A percentile compares a stretch with the other conserved stretches of the same genome.
phyloP scores from a whole-genome alignment of 2,888 invertebrate genomes.

The Arctia plantaginis region DNA sequence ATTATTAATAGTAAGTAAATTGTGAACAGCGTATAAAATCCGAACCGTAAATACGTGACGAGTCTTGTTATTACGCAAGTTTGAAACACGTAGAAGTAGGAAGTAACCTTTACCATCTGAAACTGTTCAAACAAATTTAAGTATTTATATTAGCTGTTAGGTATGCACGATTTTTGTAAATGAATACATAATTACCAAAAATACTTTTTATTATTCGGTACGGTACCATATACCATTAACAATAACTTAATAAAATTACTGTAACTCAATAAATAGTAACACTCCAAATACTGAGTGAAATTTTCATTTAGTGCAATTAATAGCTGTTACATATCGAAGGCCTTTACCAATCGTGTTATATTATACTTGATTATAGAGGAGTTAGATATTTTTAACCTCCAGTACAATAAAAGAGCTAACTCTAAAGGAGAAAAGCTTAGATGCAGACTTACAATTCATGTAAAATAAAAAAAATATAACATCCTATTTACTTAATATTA shows the following conservation, averaged over 20 bases:
- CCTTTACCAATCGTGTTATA: not conserved
- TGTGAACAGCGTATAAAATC: constrained; percentile 63
- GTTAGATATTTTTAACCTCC: not conserved
- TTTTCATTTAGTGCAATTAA: constrained; percentile 8
- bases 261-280: constrained; percentile 33
- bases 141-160: constrained; percentile 73
- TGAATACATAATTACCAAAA: constrained; percentile 53
- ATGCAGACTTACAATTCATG: not conserved
- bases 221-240: constrained; percentile 53
- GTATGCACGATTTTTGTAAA: constrained; percentile 74
- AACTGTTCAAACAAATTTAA: constrained; percentile 78
- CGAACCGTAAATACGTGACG: constrained; percentile 69
- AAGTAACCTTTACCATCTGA: constrained; percentile 82
- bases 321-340: constrained; percentile 9
- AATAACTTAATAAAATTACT: constrained; percentile 38
- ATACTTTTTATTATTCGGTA: constrained; percentile 46
- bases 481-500: not conserved
- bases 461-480: not conserved
- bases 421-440: not conserved
- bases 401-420: not conserved
- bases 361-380: not conserved
- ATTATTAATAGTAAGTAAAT: constrained; percentile 61
- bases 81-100: constrained; percentile 72
- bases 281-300: constrained; percentile 17
- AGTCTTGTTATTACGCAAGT: constrained; percentile 72